Conservation (phyloP, 1,140 invertebrate genomes). For the Camponotus pennsylvanicus region DNA sequence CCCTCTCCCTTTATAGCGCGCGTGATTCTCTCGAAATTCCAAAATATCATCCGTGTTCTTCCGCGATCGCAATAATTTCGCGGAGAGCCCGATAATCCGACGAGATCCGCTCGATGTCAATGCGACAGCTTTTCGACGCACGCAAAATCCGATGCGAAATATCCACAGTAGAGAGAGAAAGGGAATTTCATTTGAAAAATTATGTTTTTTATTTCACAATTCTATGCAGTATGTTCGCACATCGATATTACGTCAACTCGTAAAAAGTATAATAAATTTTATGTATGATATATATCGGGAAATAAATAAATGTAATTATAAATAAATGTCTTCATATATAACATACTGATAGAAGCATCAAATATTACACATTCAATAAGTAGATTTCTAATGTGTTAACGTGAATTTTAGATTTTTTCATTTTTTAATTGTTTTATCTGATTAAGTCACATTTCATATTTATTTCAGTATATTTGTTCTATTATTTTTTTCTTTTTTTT, state of each 20-base stretch:
- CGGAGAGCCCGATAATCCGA: constrained; percentile 41
- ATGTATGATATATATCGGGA: not conserved
- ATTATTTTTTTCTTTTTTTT: not conserved
- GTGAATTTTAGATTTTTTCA: not conserved
- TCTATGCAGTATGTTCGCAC: not conserved
- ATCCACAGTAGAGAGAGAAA: not conserved
- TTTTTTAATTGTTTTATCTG: not conserved
- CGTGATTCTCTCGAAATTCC: constrained; percentile 70
- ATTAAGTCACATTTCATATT: not conserved
- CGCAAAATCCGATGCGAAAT: not conserved
- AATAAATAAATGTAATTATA: no score
- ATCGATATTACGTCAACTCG: not conserved
- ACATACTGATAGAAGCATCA: no score
- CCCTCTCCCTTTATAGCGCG: constrained; percentile 3
- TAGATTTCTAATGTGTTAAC: no score
- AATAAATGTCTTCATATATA: no score
- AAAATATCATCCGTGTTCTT: constrained; percentile 56
- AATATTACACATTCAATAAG: no score
- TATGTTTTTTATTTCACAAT: not conserved
- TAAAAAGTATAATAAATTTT: not conserved
- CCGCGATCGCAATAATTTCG: constrained; percentile 32
- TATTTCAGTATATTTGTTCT: not conserved
- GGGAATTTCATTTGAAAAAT: constrained; percentile 37
- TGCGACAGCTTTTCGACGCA: constrained; percentile 13
- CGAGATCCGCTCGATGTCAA: constrained; percentile 11